phyloP scores from a whole-genome alignment of 2,797 vertebrate species.

The Alcedo atthis region DNA sequence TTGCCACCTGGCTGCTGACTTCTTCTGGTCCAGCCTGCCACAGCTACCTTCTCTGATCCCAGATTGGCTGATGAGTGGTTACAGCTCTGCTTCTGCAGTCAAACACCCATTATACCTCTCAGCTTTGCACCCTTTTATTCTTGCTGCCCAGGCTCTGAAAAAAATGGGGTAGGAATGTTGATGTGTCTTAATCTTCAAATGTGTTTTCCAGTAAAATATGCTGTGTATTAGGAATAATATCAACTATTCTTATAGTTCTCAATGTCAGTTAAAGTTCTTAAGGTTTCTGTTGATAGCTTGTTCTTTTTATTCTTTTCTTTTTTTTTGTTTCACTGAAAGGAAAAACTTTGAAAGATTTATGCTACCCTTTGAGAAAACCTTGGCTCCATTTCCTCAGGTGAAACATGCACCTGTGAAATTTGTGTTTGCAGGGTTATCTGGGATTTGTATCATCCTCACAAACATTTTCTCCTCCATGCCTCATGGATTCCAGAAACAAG shows the following conservation, averaged over 20 bases:
- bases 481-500: neutral
- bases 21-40: neutral
- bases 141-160: rapidly evolving
- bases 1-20: neutral
- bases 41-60: neutral
- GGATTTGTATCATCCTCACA: neutral
- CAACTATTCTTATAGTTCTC: neutral
- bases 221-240: neutral
- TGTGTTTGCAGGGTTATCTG: neutral
- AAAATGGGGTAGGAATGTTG: neutral
- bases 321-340: neutral
- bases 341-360: neutral
- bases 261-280: neutral
- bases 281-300: neutral
- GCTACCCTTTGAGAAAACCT: neutral
- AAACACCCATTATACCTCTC: neutral
- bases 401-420: neutral
- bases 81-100: neutral
- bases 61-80: neutral
- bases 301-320: neutral
- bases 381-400: neutral
- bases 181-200: neutral
- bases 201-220: neutral
- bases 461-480: neutral
- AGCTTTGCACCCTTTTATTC: neutral